Evolutionary conservation across 2,113 vertebrate genomes (phyloP).

Genomic region (Tetrao urogallus): DNA sequence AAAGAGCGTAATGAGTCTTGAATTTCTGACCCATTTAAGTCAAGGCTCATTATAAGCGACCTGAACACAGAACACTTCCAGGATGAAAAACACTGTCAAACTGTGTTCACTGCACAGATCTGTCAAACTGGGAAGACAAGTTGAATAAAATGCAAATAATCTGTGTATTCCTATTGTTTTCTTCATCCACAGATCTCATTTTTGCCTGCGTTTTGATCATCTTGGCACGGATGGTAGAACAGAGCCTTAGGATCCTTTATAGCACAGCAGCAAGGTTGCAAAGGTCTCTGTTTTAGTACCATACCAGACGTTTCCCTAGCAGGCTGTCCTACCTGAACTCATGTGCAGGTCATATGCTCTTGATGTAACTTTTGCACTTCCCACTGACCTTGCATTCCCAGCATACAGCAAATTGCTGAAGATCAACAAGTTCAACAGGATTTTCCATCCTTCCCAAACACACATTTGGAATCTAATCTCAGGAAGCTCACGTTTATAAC

Average conservation of each 20-base stretch:
- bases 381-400: neutral
- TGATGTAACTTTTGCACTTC: neutral
- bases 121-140: neutral
- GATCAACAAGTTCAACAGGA: neutral
- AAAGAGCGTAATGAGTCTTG: constrained; percentile 4
- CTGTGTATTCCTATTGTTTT: neutral
- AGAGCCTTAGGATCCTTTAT: neutral
- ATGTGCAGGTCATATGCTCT: neutral
- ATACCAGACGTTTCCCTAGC: neutral
- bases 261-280: neutral
- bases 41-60: constrained; percentile 33
- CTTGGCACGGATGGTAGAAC: neutral
- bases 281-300: neutral
- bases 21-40: constrained; percentile 62
- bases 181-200: neutral
- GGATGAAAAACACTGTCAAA: constrained; percentile 43
- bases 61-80: rapidly evolving
- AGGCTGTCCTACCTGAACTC: neutral
- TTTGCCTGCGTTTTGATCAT: neutral
- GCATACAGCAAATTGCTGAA: neutral
- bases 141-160: neutral
- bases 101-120: neutral
- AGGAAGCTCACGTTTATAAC: neutral
- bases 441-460: neutral
- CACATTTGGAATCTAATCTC: rapidly evolving